Evolutionary conservation across 2,113 vertebrate genomes (phyloP), one percentile per base, ranked within the genome.

Genomic region (Aptenodytes forsteri): DNA sequence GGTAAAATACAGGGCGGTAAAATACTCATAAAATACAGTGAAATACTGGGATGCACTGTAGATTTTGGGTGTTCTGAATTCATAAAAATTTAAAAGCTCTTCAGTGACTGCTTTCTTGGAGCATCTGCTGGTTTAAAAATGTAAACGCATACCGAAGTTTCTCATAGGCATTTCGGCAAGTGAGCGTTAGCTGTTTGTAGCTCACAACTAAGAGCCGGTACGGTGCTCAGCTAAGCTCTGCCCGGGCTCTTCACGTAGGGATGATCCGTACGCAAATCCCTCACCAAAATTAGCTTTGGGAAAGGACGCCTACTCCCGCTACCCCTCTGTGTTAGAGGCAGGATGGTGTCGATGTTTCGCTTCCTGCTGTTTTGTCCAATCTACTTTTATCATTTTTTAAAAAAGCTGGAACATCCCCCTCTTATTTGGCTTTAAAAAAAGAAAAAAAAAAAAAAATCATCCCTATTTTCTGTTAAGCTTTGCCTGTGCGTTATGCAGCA

Each of bases 81-180:
- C 14, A 9, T 78, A 9, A 61, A 47, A 34, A 34, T 8, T 9
- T 10, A 47, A 47, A 55, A 38, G 38, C 47, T 38, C 22, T 34
- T 64, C 13, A 11, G 22, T 3, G 3, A 25, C 21, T 14, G 46
- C 16, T 59, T n/a, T 18, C 55, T 27, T 27, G 38, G 15, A 27
- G 38, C 10, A 27, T 8, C 56, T 10, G 6, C 65, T 2, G 1
- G 25, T 61, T 47, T 62, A 14, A 55, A 80, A 64, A 44, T 2
- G 13, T 10, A 26, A 50, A 14, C 27, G 1, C 27, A 1, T 12
- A 2, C 18, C 3, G 2, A 10, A 59, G 61, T 46, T 52, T 52
- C 27, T 59, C 46, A 7, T 1, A 6, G 26, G 3, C 25, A 1
- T 26, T 77, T 90, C 20, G 3, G 54, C 27, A 30, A 34, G 70